These are phyloP conservation scores for Elephas maximus DNA, from an alignment of 2,113 vertebrate species.

Conservation along the genomic window DNA sequence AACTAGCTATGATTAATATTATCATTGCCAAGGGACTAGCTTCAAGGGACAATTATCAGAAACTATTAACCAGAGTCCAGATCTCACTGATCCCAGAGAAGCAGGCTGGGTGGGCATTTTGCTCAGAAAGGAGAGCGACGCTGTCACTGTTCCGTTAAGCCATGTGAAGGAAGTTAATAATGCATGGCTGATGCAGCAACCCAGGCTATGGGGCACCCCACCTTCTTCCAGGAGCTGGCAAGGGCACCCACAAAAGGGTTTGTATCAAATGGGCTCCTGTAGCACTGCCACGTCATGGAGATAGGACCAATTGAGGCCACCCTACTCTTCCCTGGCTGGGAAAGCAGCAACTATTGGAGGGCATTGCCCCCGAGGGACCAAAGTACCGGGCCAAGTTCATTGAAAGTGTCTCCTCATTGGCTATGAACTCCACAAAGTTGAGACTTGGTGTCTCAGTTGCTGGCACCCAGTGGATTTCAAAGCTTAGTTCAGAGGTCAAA, in stretches of 20 bases:
- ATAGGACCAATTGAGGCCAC: accelerated
- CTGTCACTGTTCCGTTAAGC: not conserved
- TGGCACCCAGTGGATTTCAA: not conserved
- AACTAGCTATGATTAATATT: not conserved
- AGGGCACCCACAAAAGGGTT: not conserved
- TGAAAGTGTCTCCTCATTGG: not conserved
- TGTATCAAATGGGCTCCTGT: not conserved
- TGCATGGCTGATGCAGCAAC: not conserved
- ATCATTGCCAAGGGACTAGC: no score
- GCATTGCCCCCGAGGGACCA: no score
- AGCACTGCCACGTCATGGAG: accelerated
- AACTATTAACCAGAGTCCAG: not conserved
- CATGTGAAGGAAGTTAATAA: not conserved
- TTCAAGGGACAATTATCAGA: not conserved
- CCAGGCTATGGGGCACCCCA: not conserved
- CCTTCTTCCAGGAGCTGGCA: not conserved
- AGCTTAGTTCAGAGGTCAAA: not conserved
- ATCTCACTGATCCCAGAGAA: not conserved
- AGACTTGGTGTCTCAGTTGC: not conserved
- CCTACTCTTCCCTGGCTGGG: accelerated
- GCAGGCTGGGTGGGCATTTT: not conserved
- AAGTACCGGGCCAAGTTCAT: not conserved
- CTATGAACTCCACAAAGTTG: not conserved
- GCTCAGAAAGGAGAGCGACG: not conserved
- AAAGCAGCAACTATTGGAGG: not conserved